phyloP scores from a whole-genome alignment of 64 coral and sea anemone species.

The Pocillopora verrucosa region DNA sequence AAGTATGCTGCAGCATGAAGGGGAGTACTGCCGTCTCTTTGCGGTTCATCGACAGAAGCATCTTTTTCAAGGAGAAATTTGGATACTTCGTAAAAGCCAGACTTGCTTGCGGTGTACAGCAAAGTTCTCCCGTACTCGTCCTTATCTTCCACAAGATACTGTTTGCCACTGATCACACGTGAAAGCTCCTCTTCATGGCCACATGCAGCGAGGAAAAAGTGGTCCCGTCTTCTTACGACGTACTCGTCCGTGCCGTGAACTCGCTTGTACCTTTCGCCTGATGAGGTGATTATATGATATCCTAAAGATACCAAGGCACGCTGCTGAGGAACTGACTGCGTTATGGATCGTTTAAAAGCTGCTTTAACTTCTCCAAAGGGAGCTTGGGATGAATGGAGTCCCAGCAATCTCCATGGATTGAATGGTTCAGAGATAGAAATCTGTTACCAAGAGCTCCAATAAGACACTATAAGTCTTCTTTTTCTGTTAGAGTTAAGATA shows the following conservation, averaged over 20 bases:
- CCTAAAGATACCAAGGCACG: constrained; percentile 41
- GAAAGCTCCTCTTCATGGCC: constrained; percentile 22
- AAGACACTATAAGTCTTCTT: too few species aligned
- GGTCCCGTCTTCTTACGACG: constrained; percentile 8
- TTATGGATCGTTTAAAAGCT: constrained; percentile 17
- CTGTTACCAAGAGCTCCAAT: too few species aligned
- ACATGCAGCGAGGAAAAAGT: constrained; percentile 28
- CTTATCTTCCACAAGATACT: neutral
- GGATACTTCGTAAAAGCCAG: constrained; percentile 49
- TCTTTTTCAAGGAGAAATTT: constrained; percentile 34
- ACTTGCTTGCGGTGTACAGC: constrained; percentile 41
- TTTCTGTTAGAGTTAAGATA: too few species aligned
- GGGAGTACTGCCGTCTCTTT: constrained; percentile 50
- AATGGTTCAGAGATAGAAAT: neutral
- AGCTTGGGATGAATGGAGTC: neutral
- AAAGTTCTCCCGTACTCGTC: constrained; percentile 44
- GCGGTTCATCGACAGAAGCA: constrained; percentile 23
- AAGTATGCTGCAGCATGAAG: constrained; percentile 51
- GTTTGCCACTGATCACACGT: neutral
- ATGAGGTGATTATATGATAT: constrained; percentile 44
- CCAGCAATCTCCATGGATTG: neutral
- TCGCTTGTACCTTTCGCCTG: constrained; percentile 24
- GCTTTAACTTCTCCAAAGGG: constrained; percentile 9
- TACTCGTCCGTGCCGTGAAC: neutral
- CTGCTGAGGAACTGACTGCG: neutral